These are phyloP conservation scores for Staurois parvus DNA, from an alignment of 2,797 vertebrate species.

Conservation along the genomic window DNA sequence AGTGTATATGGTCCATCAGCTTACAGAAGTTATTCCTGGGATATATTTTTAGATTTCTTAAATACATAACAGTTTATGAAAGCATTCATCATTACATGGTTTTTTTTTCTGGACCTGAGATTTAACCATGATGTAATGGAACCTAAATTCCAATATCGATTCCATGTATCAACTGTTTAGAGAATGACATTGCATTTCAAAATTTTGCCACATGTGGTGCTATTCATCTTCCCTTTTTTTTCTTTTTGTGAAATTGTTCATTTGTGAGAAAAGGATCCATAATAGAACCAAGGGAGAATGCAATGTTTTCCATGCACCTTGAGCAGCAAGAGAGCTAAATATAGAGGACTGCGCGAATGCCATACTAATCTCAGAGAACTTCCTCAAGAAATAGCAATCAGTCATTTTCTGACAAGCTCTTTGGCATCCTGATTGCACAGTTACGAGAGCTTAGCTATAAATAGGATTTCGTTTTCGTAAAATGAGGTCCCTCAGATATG, in stretches of 20 bases:
- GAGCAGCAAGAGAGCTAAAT: constrained; percentile 29
- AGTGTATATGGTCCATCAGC: too few relatives aligned
- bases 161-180: background rate
- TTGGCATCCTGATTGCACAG: constrained; percentile 60
- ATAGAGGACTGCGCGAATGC: constrained; percentile 36
- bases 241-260: background rate
- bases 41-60: too few relatives aligned
- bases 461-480: constrained; percentile 59
- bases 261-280: background rate
- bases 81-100: too few relatives aligned
- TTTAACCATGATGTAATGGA: background rate
- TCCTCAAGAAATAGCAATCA: constrained; percentile 60
- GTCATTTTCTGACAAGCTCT: constrained; percentile 60
- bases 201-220: constrained; percentile 6
- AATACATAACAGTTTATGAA: too few relatives aligned
- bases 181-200: background rate
- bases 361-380: constrained; percentile 52
- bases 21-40: too few relatives aligned
- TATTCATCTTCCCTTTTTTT: background rate
- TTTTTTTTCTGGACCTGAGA: too few relatives aligned
- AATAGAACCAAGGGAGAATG: background rate
- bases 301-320: constrained; percentile 23
- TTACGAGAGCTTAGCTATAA: constrained; percentile 58
- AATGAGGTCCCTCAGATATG: constrained; percentile 57
- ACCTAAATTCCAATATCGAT: background rate